phyloP scores from a whole-genome alignment of 2,797 vertebrate species.

The Ctenochaetus hawaiiensis region DNA sequence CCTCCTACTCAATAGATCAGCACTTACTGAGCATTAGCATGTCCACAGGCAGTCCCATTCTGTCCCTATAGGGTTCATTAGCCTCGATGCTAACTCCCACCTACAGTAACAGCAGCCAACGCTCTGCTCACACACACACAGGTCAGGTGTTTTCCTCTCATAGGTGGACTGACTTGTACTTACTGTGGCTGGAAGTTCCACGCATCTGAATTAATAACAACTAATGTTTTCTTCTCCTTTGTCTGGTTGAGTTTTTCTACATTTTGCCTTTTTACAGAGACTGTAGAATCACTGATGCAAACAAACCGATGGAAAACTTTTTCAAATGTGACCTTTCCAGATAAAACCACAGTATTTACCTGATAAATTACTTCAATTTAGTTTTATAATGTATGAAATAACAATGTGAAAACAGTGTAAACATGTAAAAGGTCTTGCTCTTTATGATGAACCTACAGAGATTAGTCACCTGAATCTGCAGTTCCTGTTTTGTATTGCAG shows the following conservation, averaged over 20 bases:
- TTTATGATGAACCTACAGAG: background rate
- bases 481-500: background rate
- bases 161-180: conserved; percentile 6
- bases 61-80: conserved; percentile 76
- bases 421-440: background rate
- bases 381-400: background rate
- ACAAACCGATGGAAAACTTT: background rate
- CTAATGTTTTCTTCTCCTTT: conserved; percentile 19
- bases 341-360: background rate
- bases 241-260: conserved; percentile 19
- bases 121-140: conserved; percentile 17
- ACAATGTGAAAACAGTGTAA: background rate
- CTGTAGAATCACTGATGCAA: background rate
- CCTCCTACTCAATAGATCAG: conserved; percentile 55
- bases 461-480: background rate
- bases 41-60: conserved; percentile 62
- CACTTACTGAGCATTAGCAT: conserved; percentile 58
- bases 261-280: background rate
- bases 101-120: conserved; percentile 45
- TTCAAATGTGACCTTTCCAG: background rate
- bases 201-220: conserved; percentile 40
- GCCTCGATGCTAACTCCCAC: conserved; percentile 68
- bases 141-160: conserved; percentile 47
- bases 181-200: conserved; percentile 32
- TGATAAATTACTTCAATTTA: background rate